Conservation (phyloP, 2,797 vertebrate species). For the Mastacembelus armatus region DNA sequence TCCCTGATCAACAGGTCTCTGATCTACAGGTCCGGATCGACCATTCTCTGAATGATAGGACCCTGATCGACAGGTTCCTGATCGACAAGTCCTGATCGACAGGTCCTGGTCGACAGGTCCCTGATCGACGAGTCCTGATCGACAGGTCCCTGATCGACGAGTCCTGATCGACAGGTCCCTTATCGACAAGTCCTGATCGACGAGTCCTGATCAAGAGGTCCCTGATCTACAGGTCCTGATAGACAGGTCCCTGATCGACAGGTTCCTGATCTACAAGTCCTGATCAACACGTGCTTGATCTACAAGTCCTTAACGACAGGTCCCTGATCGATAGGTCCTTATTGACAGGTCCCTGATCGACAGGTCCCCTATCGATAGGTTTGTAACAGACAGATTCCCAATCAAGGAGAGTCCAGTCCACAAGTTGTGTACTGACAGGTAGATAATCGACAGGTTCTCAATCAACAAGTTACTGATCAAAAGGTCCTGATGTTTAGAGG, state of each 20-base stretch:
- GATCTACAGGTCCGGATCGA: neutral
- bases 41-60: neutral
- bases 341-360: neutral
- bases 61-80: neutral
- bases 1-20: neutral
- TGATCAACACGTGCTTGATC: neutral
- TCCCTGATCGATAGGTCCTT: neutral
- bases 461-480: neutral
- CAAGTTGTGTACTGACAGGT: neutral
- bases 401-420: neutral
- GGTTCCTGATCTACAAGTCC: neutral
- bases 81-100: neutral
- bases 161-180: neutral
- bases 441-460: neutral
- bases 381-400: neutral
- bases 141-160: neutral
- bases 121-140: no score
- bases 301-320: neutral
- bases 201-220: constrained; percentile 1
- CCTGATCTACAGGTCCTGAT: neutral
- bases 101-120: neutral
- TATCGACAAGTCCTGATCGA: neutral
- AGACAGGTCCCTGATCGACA: neutral
- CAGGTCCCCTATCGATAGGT: neutral
- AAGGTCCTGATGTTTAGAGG: neutral